These are phyloP conservation scores for Amphibalanus amphitrite DNA, from an alignment of 1,140 invertebrate genomes.

Conservation along the genomic window DNA sequence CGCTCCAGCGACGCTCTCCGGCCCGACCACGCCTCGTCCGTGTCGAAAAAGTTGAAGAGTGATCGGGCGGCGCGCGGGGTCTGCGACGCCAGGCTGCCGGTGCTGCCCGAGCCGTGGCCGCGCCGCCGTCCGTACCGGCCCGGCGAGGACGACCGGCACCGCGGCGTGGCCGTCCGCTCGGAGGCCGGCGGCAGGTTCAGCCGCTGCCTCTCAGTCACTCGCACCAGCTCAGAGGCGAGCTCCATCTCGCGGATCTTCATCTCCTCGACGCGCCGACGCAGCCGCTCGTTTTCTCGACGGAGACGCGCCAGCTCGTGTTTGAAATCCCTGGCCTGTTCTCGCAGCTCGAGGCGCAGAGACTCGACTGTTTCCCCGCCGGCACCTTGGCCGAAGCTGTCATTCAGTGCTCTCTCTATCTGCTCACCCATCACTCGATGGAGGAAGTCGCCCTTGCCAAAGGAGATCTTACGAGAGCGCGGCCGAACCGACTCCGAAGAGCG, in stretches of 20 bases:
- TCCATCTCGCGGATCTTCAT: background rate
- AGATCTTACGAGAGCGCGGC: background rate
- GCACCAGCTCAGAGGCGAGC: background rate
- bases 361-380: background rate
- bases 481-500: background rate
- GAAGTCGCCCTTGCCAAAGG: background rate
- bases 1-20: background rate
- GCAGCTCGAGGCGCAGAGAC: background rate
- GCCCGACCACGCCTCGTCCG: background rate
- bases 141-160: background rate
- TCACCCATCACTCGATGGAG: background rate
- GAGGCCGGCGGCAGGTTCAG: background rate
- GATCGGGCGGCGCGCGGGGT: background rate
- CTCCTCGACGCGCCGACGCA: background rate
- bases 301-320: background rate
- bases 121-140: too few species aligned
- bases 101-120: background rate
- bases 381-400: background rate
- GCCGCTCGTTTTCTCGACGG: background rate
- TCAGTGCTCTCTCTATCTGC: background rate
- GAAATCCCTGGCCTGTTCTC: background rate
- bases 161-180: background rate
- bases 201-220: background rate
- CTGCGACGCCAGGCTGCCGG: background rate
- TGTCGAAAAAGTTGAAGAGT: background rate